A percentile compares a stretch with the other conserved stretches of the same genome.
These are phyloP conservation scores for Tipula unca DNA, from an alignment of 2,888 invertebrate genomes.

Conservation along the genomic window DNA sequence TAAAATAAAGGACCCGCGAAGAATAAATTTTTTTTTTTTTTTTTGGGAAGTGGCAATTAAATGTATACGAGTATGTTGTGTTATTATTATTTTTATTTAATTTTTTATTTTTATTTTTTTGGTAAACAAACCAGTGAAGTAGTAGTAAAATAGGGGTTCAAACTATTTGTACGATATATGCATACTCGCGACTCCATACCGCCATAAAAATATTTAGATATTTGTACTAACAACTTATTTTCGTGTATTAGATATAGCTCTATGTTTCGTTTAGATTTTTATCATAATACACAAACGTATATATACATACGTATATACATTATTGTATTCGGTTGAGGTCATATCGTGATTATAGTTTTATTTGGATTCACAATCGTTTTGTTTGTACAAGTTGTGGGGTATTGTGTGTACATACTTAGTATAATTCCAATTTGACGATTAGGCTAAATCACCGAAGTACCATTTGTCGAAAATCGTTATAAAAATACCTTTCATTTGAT, in stretches of 20 bases:
- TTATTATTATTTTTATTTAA: too few relatives aligned
- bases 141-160: not conserved
- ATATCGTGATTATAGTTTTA: not conserved
- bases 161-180: not conserved
- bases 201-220: not conserved
- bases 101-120: not conserved
- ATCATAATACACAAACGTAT: too few relatives aligned
- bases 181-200: not conserved
- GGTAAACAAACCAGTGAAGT: not conserved
- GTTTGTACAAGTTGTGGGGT: not conserved
- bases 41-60: slow-evolving; percentile 4
- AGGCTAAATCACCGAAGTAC: not conserved
- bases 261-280: not conserved
- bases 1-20: slow-evolving; percentile 3
- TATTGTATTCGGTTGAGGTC: not conserved
- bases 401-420: not conserved
- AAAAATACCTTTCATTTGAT: too few relatives aligned
- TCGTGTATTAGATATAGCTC: not conserved
- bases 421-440: not conserved
- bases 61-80: not conserved
- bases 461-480: not conserved
- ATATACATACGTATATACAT: too few relatives aligned
- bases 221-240: not conserved
- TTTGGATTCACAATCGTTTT: not conserved
- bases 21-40: too few relatives aligned